Evolutionary conservation across 2,113 vertebrate genomes (phyloP).

Genomic region (Caretta caretta): DNA sequence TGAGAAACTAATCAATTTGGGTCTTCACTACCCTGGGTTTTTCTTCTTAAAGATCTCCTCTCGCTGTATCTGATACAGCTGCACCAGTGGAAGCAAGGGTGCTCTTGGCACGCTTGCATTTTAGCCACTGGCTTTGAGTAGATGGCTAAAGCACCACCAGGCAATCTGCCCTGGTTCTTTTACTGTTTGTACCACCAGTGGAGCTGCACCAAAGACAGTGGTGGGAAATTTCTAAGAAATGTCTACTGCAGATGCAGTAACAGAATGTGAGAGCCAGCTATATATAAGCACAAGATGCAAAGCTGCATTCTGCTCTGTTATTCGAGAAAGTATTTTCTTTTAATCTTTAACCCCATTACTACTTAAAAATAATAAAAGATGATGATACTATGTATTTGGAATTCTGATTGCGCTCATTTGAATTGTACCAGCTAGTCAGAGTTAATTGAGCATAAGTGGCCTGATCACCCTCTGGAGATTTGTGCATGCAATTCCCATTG

Average conservation of each 20-base stretch:
- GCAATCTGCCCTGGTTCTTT: neutral
- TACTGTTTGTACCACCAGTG: neutral
- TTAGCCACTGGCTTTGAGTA: neutral
- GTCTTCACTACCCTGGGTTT: neutral
- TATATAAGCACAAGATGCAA: neutral
- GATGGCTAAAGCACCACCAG: too few relatives aligned
- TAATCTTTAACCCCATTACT: neutral
- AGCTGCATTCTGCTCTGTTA: neutral
- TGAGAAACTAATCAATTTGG: neutral
- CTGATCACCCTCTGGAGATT: neutral
- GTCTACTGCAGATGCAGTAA: accelerated
- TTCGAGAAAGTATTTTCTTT: constrained; percentile 1
- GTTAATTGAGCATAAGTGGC: neutral
- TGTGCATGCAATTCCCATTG: neutral
- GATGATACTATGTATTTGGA: neutral
- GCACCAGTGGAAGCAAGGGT: neutral
- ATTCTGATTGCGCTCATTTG: neutral
- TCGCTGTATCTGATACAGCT: neutral
- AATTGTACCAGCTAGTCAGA: neutral
- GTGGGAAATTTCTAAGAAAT: neutral
- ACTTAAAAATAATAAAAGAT: neutral
- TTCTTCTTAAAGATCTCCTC: neutral
- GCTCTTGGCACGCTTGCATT: neutral
- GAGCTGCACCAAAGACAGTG: neutral
- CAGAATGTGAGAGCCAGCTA: neutral